Base-by-base conservation (phyloP, 2,888 invertebrate genomes). In the Schizotus pectinicornis region DNA sequence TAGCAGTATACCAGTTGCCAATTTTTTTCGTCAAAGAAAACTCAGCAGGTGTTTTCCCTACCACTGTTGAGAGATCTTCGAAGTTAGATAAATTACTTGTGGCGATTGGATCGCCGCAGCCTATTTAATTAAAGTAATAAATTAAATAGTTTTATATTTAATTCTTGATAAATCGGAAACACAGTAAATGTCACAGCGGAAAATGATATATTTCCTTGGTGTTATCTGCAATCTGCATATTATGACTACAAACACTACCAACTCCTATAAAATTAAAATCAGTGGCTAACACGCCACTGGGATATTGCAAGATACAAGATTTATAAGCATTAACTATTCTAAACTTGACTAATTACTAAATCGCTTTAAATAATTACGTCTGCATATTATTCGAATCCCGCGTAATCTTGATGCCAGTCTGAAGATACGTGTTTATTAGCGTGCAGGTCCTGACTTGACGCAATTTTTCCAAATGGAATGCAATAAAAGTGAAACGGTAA, bases 161-260 rank as follows among this genome's bases (percentile, higher is more conserved):
- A 59, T 55, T 45, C 43, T 12, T 43, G 56, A 51, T 56, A 56
- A 50, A 55, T 56, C 48, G 56, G 41, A 39, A 59, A 48, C 49
- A 49, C 56, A 50, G 56, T 43, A 50, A 61, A 61, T 32, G 57
- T 54, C 57, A 50, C 38, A 9, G 13, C 3, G 33, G 13, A 41
- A 34, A 54, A 57, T 61, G 57, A 61, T 61, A 61, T 61, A 61
- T 60, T 56, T 53, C 53, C 51, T 32, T 35, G 7, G 35, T 34
- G 9, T 56, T 61, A 61, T 61, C 61, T 34, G 11, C 7, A 33
- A 61, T 61, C 57, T 61, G 57, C 61, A 61, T 61, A 61, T 53
- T 61, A 56, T 57, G 49, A 61, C 46, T 54, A 56, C 45, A 54
- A 53, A 61, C 61, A 58, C 45, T 43, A 47, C 32, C 41, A 49